phyloP scores from a whole-genome alignment of 64 coral and sea anemone species.

The Stylophora pistillata region DNA sequence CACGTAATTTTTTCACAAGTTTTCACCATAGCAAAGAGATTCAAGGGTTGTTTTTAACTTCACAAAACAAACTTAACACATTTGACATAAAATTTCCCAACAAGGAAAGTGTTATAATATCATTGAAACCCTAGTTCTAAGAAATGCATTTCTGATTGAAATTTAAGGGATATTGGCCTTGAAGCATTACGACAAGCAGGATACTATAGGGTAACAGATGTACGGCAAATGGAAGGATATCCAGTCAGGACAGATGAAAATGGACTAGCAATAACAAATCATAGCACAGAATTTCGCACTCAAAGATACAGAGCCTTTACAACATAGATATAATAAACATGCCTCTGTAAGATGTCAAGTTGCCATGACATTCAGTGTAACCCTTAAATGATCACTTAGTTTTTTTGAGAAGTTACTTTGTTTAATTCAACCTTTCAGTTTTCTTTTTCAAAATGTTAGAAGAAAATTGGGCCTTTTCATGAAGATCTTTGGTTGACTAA shows the following conservation, averaged over 20 bases:
- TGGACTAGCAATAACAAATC: slow-evolving; percentile 10
- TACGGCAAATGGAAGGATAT: slow-evolving; percentile 79
- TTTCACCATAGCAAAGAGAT: no score
- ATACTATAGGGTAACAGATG: slow-evolving; percentile 77
- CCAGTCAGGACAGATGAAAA: slow-evolving; percentile 67
- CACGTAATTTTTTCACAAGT: no score
- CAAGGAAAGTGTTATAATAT: not conserved
- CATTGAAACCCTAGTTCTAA: not conserved
- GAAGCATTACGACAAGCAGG: slow-evolving; percentile 84
- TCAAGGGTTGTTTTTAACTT: no score
- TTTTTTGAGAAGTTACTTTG: not conserved
- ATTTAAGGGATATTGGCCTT: slow-evolving; percentile 89
- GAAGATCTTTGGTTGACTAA: no score
- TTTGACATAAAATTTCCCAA: no score
- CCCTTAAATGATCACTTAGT: not conserved
- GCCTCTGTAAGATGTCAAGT: not conserved
- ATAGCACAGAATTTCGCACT: slow-evolving; percentile 36
- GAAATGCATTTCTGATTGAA: not conserved
- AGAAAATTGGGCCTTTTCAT: no score
- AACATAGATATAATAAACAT: not conserved
- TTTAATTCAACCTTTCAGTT: no score
- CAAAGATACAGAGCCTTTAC: slow-evolving; percentile 61
- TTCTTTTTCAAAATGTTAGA: no score
- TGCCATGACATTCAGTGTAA: not conserved
- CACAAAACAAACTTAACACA: no score